Percentiles rank a stretch among this genome's conserved stretches.
These are phyloP conservation scores for Syrphus vitripennis DNA, from an alignment of 2,888 invertebrate species.

Conservation along the genomic window DNA sequence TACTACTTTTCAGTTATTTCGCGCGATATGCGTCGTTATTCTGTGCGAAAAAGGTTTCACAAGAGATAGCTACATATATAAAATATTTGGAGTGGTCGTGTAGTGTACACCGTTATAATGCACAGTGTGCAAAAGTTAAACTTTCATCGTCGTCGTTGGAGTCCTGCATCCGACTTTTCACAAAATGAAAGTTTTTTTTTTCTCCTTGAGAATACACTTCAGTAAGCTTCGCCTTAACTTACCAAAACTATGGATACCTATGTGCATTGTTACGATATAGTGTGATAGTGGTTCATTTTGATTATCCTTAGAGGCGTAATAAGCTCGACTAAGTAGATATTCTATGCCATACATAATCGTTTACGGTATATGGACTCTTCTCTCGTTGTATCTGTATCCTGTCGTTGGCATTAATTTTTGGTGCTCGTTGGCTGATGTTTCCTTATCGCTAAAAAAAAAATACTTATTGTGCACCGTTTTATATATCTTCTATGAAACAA, in stretches of 20 bases:
- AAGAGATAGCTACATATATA: conserved; percentile 4
- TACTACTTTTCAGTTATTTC: conserved; percentile 51
- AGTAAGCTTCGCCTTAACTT: conserved; percentile 28
- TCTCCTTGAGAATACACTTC: conserved; percentile 26
- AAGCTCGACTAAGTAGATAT: conserved; percentile 61
- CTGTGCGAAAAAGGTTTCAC: conserved; percentile 1
- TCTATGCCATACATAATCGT: conserved; percentile 61
- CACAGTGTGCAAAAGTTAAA: conserved; percentile 36
- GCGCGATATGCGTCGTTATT: conserved; percentile 51
- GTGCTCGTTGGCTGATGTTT: conserved; percentile 19
- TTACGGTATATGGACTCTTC: conserved; percentile 38
- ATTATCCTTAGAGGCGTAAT: conserved; percentile 71
- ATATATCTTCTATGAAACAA: conserved; percentile 31
- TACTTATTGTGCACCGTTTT: conserved; percentile 44
- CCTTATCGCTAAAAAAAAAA: conserved; percentile 54
- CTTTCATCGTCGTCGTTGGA: conserved; percentile 56
- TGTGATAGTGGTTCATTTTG: conserved; percentile 57
- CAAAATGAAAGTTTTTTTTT: conserved; percentile 38
- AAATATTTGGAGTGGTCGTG: not conserved
- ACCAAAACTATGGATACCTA: not conserved
- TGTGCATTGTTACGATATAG: not conserved
- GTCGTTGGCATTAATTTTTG: conserved; percentile 65
- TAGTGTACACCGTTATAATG: conserved; percentile 2
- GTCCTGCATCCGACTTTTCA: conserved; percentile 31
- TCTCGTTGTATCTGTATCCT: conserved; percentile 55